A percentile compares a stretch with the other conserved stretches of the same genome.
Conservation (phyloP, 2,113 vertebrate species). For the Tichodroma muraria region DNA sequence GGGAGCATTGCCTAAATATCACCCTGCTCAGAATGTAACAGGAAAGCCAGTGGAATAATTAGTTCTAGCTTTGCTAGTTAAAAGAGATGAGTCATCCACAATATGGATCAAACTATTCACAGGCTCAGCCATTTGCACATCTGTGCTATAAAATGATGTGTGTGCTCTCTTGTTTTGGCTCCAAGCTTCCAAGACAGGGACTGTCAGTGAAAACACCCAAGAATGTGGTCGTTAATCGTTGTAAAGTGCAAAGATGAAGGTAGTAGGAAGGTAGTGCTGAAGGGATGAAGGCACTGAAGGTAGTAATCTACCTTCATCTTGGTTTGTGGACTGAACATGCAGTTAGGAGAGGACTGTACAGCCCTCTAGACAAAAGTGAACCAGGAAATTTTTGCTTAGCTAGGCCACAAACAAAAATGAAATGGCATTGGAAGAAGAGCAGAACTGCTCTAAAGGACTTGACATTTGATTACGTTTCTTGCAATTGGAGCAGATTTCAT, state of each 20-base stretch:
- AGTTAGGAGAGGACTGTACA: background rate
- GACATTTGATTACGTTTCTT: background rate
- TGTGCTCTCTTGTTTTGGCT: background rate
- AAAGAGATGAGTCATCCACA: background rate
- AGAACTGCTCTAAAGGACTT: background rate
- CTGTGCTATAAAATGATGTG: background rate
- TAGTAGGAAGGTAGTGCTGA: background rate
- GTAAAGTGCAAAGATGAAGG: background rate
- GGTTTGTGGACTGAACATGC: background rate
- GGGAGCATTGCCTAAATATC: background rate
- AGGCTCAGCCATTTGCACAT: background rate
- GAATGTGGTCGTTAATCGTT: background rate
- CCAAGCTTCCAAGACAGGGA: background rate
- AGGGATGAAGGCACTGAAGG: background rate
- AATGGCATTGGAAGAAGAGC: background rate
- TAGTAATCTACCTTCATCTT: background rate
- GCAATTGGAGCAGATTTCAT: background rate
- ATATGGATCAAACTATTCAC: background rate
- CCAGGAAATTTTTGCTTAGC: background rate
- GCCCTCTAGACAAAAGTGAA: background rate
- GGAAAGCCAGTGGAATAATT: background rate
- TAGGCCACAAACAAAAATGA: background rate
- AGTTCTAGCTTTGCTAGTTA: background rate
- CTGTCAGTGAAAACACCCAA: background rate
- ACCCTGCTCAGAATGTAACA: background rate